Conservation (phyloP, 2,888 invertebrate genomes). For the Drosophila kambysellisi region DNA sequence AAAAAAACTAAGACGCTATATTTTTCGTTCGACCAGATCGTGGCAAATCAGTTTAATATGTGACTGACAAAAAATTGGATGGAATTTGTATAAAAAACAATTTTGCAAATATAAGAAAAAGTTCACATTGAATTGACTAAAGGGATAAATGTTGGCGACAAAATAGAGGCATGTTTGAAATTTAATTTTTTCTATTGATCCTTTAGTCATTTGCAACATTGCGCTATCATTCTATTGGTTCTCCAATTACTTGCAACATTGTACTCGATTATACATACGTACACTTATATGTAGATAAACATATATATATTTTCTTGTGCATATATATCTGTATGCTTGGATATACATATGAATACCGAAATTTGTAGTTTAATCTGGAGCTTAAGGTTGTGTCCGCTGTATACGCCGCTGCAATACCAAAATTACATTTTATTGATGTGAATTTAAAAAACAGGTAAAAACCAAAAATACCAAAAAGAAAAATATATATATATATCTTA, state of each 20-base stretch:
- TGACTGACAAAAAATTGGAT: neutral
- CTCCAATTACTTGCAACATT: slow-evolving; percentile 18
- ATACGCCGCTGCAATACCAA: slow-evolving; percentile 52
- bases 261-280: slow-evolving; percentile 26
- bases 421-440: slow-evolving; percentile 58
- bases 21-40: neutral
- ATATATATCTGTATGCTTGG: slow-evolving; percentile 4
- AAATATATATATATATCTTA: neutral
- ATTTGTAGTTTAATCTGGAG: slow-evolving; percentile 46
- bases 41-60: neutral
- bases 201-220: slow-evolving; percentile 1
- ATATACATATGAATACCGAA: slow-evolving; percentile 27
- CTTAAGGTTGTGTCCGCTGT: slow-evolving; percentile 60
- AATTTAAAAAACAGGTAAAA: slow-evolving; percentile 20
- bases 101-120: slow-evolving; percentile 38
- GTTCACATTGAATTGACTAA: slow-evolving; percentile 59
- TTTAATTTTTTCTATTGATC: slow-evolving; percentile 11
- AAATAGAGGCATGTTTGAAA: slow-evolving; percentile 12
- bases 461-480: neutral
- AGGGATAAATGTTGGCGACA: slow-evolving; percentile 10
- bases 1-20: neutral
- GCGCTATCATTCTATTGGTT: neutral
- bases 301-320: slow-evolving; percentile 7
- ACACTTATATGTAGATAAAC: neutral
- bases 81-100: slow-evolving; percentile 4